Evolutionary conservation across 1,140 invertebrate species (phyloP), one percentile per base, ranked within the genome.

Genomic region (Pentalonia nigronervosa): DNA sequence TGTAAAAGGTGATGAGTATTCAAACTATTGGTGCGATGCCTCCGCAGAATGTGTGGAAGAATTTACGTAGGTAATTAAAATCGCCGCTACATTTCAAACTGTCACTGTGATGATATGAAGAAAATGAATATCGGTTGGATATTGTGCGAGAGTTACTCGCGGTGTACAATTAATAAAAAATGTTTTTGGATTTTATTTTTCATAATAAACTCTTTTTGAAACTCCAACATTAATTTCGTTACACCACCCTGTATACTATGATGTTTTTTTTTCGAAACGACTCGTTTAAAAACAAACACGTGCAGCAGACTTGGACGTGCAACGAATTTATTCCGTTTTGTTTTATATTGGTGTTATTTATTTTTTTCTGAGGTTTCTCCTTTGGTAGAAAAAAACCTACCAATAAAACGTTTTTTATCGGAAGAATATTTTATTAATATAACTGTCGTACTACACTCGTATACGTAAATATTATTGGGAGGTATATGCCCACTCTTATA

Each of bases 221-320:
- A 67, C 9, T 67, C 8, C 8, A 1, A 30, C n/a, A n/a, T n/a
- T 67, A 14, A 14, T n/a, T 67, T 67, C 30, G 60, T 76, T 76
- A 84, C 83, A 84, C 83, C 83, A 84, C 83, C 83, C 83, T 41
- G 21, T 76, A 76, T 76, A 30, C n/a, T 60, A 60, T 56, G 53
- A 60, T 56, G 53, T 81, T 36, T 83, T 23, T 83, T 84, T 84
- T 41, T 23, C 50, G 7, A 53, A 9, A 84, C 41, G 41, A 30
- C 83, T 84, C 41, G 83, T 84, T 45, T 84, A 41, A 25, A 41
- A 84, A 25, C 83, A 41, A 84, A 84, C 36, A 84, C 34, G 36
- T 41, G 83, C 41, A 11, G 36, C 21, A 25, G 23, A 25, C 21
- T 36, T 9, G 83, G 9, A 84, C 83, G 83, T 41, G 83, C 45